Evolutionary conservation across 1,140 invertebrate genomes (phyloP).

Genomic region (Latrodectus geometricus): DNA sequence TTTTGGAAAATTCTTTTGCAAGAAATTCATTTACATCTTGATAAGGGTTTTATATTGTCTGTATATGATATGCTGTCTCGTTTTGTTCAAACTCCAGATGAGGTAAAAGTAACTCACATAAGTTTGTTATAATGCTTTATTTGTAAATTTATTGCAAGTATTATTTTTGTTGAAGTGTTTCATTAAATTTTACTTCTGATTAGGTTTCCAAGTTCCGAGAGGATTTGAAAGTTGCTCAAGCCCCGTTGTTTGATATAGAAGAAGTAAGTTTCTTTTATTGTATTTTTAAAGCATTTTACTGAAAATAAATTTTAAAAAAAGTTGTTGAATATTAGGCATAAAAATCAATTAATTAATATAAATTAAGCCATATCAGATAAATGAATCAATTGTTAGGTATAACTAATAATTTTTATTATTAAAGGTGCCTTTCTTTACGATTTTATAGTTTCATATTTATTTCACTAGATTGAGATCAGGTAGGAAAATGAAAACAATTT

Average conservation of each 20-base stretch:
- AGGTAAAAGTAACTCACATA: conserved; percentile 27
- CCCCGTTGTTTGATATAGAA: conserved; percentile 68
- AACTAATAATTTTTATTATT: too few species aligned
- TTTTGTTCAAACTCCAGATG: conserved; percentile 65
- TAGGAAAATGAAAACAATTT: too few species aligned
- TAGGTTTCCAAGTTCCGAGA: conserved; percentile 69
- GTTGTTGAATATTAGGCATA: too few species aligned
- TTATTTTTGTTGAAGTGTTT: background rate
- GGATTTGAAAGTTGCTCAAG: conserved; percentile 74
- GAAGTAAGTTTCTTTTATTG: background rate
- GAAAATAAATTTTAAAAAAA: too few species aligned
- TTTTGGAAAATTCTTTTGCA: conserved; percentile 79
- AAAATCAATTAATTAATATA: too few species aligned
- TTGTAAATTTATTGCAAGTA: background rate
- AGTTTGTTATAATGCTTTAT: background rate
- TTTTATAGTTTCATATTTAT: too few species aligned
- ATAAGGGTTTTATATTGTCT: conserved; percentile 79
- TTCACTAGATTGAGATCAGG: too few species aligned
- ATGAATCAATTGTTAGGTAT: too few species aligned
- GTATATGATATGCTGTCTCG: conserved; percentile 75
- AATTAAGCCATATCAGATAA: too few species aligned
- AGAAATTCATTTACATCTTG: conserved; percentile 80
- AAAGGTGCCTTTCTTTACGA: too few species aligned
- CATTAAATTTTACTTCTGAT: background rate
- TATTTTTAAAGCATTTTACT: too few species aligned